Evolutionary conservation across 2,888 invertebrate genomes (phyloP).

Genomic region (Zygaena filipendulae): DNA sequence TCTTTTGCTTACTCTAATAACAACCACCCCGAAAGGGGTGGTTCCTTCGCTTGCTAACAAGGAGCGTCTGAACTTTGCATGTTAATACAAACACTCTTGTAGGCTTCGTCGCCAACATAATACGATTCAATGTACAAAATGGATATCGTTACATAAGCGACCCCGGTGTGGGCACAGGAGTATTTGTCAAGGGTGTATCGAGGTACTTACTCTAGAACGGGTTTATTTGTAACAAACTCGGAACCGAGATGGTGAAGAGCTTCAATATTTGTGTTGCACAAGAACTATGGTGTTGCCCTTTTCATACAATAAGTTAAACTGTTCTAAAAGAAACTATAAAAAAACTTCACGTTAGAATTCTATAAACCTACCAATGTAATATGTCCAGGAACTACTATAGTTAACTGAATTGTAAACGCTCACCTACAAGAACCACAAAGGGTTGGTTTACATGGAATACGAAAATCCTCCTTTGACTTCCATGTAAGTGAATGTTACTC

Average conservation of each 20-base stretch:
- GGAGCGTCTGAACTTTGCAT: constrained; percentile 52
- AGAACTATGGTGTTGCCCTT: too few species aligned
- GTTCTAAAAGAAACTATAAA: too few species aligned
- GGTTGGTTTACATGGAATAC: constrained; percentile 39
- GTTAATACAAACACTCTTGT: constrained; percentile 60
- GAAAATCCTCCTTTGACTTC: constrained; percentile 40
- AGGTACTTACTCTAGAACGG: constrained; percentile 9
- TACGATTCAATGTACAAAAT: constrained; percentile 43
- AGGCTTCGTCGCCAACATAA: constrained; percentile 43
- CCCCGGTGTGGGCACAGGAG: constrained; percentile 31
- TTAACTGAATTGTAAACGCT: too few species aligned
- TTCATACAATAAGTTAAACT: too few species aligned
- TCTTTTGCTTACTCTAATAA: constrained; percentile 63
- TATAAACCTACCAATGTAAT: too few species aligned
- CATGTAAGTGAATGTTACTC: constrained; percentile 53
- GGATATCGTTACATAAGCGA: constrained; percentile 38
- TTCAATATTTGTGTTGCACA: too few species aligned
- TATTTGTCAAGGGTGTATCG: constrained; percentile 29
- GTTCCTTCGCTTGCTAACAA: constrained; percentile 41
- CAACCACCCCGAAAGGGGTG: constrained; percentile 54
- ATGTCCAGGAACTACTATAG: too few species aligned
- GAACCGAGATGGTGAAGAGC: too few species aligned
- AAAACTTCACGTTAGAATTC: too few species aligned
- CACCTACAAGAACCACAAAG: too few species aligned
- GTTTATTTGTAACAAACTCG: constrained; percentile 14